Conservation (phyloP, 2,888 invertebrate genomes). For the Epinotia nisella region DNA sequence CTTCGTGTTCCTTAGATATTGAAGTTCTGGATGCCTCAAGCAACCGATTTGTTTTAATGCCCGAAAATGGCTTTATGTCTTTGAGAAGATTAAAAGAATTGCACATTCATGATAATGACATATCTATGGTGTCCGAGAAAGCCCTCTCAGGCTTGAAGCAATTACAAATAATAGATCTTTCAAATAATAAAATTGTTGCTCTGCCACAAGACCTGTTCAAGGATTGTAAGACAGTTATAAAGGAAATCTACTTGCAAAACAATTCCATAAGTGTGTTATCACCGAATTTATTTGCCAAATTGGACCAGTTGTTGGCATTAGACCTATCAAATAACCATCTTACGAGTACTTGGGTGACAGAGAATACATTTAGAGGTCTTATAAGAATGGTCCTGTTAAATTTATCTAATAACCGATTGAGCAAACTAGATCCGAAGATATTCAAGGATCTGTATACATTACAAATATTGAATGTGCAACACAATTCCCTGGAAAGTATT, state of each 20-base stretch:
- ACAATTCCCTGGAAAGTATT: slow-evolving; percentile 92
- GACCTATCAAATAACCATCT: slow-evolving; percentile 95
- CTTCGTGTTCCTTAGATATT: slow-evolving; percentile 90
- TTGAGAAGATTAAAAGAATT: slow-evolving; percentile 91
- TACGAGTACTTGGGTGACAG: slow-evolving; percentile 94
- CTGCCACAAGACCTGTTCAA: slow-evolving; percentile 94
- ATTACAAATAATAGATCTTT: slow-evolving; percentile 93
- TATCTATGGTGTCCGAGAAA: slow-evolving; percentile 93
- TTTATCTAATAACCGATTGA: slow-evolving; percentile 93
- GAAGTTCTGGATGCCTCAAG: slow-evolving; percentile 93
- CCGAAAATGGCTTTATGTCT: slow-evolving; percentile 92
- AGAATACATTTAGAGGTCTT: slow-evolving; percentile 93
- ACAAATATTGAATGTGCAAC: slow-evolving; percentile 93
- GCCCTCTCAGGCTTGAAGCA: slow-evolving; percentile 92
- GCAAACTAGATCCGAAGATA: slow-evolving; percentile 91
- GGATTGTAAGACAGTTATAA: slow-evolving; percentile 91
- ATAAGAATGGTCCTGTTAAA: slow-evolving; percentile 95
- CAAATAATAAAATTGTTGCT: slow-evolving; percentile 95
- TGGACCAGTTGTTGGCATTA: slow-evolving; percentile 91
- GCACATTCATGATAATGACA: slow-evolving; percentile 94
- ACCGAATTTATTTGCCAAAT: slow-evolving; percentile 93
- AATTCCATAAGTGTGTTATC: slow-evolving; percentile 95
- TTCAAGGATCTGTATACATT: slow-evolving; percentile 94
- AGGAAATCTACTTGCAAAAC: slow-evolving; percentile 95
- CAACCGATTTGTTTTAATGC: slow-evolving; percentile 93